These are phyloP conservation scores for Sorex fumeus DNA, from an alignment of 2,113 vertebrate genomes.

Conservation along the genomic window DNA sequence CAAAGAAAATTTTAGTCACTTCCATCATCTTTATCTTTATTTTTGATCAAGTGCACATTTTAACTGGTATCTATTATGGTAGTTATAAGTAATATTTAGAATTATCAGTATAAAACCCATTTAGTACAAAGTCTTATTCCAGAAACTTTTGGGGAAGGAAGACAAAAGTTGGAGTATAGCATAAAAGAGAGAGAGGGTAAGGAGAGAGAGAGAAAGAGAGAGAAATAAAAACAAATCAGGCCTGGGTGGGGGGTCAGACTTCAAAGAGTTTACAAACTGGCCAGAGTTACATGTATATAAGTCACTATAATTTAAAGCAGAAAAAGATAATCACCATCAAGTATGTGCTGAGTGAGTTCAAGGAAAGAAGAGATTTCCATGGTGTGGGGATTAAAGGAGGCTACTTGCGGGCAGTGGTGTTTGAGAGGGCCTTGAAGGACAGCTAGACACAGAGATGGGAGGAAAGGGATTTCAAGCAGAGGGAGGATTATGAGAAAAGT, in stretches of 20 bases:
- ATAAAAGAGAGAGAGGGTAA: not conserved
- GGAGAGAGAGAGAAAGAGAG: not conserved
- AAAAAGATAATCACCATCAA: conserved; percentile 66
- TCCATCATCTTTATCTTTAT: not conserved
- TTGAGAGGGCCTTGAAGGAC: conserved; percentile 61
- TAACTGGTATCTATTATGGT: not conserved
- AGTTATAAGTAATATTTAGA: conserved; percentile 9
- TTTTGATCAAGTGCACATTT: not conserved
- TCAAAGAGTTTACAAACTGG: conserved; percentile 72
- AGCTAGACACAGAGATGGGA: conserved; percentile 42
- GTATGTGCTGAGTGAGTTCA: conserved; percentile 71
- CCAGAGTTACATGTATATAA: conserved; percentile 65
- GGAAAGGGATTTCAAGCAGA: conserved; percentile 57
- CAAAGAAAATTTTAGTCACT: not conserved
- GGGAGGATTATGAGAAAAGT: conserved; percentile 59
- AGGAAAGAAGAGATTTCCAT: conserved; percentile 69
- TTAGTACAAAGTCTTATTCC: conserved; percentile 35
- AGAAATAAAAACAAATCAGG: conserved; percentile 71
- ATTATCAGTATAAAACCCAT: not conserved
- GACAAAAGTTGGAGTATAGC: not conserved
- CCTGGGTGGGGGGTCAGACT: conserved; percentile 62
- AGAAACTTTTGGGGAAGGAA: not conserved
- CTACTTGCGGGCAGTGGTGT: conserved; percentile 39
- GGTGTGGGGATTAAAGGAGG: conserved; percentile 42
- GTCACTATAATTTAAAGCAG: conserved; percentile 76